Evolutionary conservation across 2,113 vertebrate genomes (phyloP).

Genomic region (Nyctibius bracteatus): DNA sequence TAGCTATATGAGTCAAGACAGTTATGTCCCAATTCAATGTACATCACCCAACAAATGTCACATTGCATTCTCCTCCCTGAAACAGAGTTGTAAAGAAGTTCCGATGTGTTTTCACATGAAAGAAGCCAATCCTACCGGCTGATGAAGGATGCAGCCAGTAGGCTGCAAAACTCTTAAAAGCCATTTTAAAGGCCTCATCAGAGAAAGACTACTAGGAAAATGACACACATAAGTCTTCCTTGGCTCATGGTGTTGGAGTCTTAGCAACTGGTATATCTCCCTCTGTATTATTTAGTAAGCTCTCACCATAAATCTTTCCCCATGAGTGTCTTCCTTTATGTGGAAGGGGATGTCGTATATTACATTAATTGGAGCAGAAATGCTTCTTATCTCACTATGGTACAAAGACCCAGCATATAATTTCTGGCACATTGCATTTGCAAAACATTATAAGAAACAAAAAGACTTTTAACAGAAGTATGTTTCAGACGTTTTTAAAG

Average conservation of each 20-base stretch:
- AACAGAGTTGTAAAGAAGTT: neutral
- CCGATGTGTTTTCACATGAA: conserved; percentile 8
- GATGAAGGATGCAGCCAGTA: conserved; percentile 5
- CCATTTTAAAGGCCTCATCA: neutral
- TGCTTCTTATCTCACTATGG: neutral
- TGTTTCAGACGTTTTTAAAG: neutral
- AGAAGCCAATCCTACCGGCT: neutral
- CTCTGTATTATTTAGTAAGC: neutral
- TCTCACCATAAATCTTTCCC: neutral
- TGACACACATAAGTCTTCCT: neutral
- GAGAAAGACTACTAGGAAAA: neutral
- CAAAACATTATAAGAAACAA: neutral
- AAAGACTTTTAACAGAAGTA: neutral
- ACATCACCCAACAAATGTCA: neutral
- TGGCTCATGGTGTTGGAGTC: neutral
- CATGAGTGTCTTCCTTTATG: neutral
- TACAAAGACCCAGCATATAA: neutral
- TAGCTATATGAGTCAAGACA: neutral
- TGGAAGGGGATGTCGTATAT: neutral
- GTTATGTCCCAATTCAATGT: neutral
- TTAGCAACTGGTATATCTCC: neutral
- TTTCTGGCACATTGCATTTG: neutral
- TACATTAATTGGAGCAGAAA: neutral
- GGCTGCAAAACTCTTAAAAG: neutral
- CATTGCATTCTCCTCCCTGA: neutral